A percentile compares a stretch with the other conserved stretches of the same genome.
Conservation (phyloP, 2,888 invertebrate species). For the Phlogophora meticulosa region DNA sequence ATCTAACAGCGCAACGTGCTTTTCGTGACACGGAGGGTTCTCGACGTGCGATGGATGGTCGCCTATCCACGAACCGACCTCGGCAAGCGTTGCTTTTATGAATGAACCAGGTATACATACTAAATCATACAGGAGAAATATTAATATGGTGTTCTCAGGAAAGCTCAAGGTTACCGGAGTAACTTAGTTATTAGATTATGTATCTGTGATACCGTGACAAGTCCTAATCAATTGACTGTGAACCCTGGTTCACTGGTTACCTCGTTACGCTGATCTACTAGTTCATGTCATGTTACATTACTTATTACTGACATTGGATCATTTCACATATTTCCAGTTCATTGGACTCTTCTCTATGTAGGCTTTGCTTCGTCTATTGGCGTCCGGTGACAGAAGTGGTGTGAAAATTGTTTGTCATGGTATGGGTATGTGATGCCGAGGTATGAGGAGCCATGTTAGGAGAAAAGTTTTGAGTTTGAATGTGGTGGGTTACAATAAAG, state of each 20-base stretch:
- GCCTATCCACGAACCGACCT: too few relatives aligned
- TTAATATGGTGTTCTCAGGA: background rate
- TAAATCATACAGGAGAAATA: background rate
- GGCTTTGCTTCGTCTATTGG: background rate
- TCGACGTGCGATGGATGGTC: too few relatives aligned
- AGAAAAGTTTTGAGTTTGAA: too few relatives aligned
- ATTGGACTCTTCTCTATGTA: slow-evolving; percentile 4
- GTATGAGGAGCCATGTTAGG: too few relatives aligned
- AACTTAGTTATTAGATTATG: slow-evolving; percentile 37
- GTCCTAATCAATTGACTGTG: slow-evolving; percentile 43
- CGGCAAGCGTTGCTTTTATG: too few relatives aligned
- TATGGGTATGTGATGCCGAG: too few relatives aligned
- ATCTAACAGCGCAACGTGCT: too few relatives aligned
- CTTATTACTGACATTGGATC: slow-evolving; percentile 15
- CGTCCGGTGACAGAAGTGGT: too few relatives aligned
- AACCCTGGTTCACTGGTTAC: slow-evolving; percentile 36
- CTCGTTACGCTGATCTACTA: slow-evolving; percentile 21
- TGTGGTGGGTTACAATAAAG: too few relatives aligned
- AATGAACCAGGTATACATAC: too few relatives aligned
- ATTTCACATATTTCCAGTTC: slow-evolving; percentile 31
- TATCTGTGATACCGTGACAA: slow-evolving; percentile 57
- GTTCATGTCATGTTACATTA: slow-evolving; percentile 15
- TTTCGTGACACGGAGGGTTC: too few relatives aligned
- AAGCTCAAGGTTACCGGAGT: slow-evolving; percentile 27
- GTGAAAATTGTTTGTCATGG: too few relatives aligned